These are phyloP conservation scores for Terrapene triunguis DNA, from an alignment of 2,113 vertebrate genomes.

Conservation along the genomic window DNA sequence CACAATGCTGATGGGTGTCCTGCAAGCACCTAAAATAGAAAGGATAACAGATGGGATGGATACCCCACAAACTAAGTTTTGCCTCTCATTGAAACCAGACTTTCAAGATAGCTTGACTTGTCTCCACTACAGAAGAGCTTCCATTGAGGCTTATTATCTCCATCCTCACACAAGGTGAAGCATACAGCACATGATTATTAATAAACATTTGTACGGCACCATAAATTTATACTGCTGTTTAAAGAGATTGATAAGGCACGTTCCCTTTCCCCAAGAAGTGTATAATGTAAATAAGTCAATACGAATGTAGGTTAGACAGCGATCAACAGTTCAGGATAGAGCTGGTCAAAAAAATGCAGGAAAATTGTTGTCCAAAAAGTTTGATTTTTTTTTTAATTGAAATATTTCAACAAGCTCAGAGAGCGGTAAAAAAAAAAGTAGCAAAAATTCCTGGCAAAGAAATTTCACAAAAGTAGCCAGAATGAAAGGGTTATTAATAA, in stretches of 20 bases:
- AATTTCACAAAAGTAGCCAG: neutral
- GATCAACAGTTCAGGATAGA: neutral
- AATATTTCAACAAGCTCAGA: neutral
- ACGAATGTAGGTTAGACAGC: neutral
- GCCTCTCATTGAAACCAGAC: neutral
- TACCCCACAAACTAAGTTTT: neutral
- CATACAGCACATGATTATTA: neutral
- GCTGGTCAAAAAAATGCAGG: neutral
- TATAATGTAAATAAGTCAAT: neutral
- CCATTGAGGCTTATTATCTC: neutral
- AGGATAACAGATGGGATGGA: too few species aligned
- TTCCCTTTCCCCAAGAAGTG: neutral
- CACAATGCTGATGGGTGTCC: neutral
- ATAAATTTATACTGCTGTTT: rapidly evolving
- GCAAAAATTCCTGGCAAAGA: neutral
- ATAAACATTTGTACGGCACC: neutral
- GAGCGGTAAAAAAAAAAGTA: neutral
- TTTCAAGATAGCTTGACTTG: neutral
- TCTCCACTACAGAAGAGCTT: neutral
- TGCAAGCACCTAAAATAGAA: neutral
- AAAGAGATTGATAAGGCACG: rapidly evolving
- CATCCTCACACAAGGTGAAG: neutral
- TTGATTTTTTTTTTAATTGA: neutral
- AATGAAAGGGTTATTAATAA: too few species aligned
- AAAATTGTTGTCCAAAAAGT: neutral